Base-by-base conservation (phyloP, 2,888 invertebrate genomes). In the Drosophila atripex region DNA sequence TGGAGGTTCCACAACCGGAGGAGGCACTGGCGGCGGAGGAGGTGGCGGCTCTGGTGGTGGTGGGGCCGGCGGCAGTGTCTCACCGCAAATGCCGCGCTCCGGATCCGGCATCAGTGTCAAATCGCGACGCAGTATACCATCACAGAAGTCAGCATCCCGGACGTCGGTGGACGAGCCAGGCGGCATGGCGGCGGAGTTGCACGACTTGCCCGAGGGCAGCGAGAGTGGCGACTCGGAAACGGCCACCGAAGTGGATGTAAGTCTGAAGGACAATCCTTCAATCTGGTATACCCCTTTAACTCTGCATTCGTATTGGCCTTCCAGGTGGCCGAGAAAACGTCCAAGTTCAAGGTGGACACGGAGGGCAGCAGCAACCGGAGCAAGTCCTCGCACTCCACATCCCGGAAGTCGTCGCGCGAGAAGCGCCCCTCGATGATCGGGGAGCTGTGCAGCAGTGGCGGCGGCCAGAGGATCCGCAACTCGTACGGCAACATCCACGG, bases 311-410 rank as follows among this genome's bases (percentile, higher is more conserved):
- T 14, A 5, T 11, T 32, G 1, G 14, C 7, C 7, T 1, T 12
- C 0, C 39, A 93, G 86, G 93, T 93, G 30, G 93, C 95, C 70
- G 95, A 95, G 89, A 95, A 95, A 88, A 93, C 95, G 1, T 93
- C 95, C 39, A 95, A 95, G 88, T 95, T 95, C 89, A 95, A 95
- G 90, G 95, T 95, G 75, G 95, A 95, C 35, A 95, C 95, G 0
- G 95, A 95, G 87, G 93, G 94, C 58, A 92, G 92, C 72, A 90
- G 93, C 77, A 91, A 92, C 21, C 91, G 94, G 3, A 94, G 93
- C 80, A 94, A 94, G 85, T 94, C 90, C n/a, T 90, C 90, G 30
- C 91, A 94, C 88, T 94, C 94, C 0, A 94, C 94, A n/a, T 94
- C 94, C 21, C 91, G 95, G 16, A 95, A 95, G 88, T 94, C 94